Base-by-base conservation (phyloP, 2,797 vertebrate genomes). In the Oophaga sylvatica region DNA sequence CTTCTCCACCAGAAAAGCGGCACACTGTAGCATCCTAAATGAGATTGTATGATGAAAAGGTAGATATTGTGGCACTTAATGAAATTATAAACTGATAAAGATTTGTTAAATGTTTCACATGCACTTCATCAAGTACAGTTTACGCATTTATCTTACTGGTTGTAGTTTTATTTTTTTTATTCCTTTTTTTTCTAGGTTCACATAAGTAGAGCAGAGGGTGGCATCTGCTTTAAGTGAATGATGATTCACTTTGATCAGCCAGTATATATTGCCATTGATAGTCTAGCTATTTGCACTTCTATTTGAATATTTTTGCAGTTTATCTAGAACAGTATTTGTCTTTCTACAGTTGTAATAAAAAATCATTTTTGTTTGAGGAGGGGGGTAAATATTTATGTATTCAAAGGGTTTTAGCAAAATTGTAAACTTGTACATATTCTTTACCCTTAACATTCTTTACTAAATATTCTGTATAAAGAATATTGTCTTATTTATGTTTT, bases 401-500 rank as follows among this genome's bases (percentile, higher is more conserved):
- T 94, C 90, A 92, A 90, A 93, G 94, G 94, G 94, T 94, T 77
- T 93, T 95, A 95, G 91, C 91, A 87, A 87, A 93, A 76, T 60
- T 95, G 94, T 96, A 94, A 94, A 96, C 93, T 95, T 95, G 94
- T 96, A 94, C 93, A 95, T 94, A 95, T 91, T 94, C 94, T 93
- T 92, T 95, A 91, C 93, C 92, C 93, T 89, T 94, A 95, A 93
- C 90, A 94, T 90, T 91, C 93, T 95, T 90, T 94, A 93, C 94
- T 93, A 94, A 94, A 95, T 93, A 94, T 91, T 95, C 94, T 96
- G 95, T 96, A 95, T 95, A 94, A 95, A 96, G 93, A 94, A 92
- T 90, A 94, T 93, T 94, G 95, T 97, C 95, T 97, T 98, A 95
- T 96, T 96, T 96, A 95, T 95, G 97, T 97, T 98, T 95, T 95